Evolutionary conservation across 2,888 invertebrate genomes (phyloP).

Genomic region (Acanthosepion lycidas): DNA sequence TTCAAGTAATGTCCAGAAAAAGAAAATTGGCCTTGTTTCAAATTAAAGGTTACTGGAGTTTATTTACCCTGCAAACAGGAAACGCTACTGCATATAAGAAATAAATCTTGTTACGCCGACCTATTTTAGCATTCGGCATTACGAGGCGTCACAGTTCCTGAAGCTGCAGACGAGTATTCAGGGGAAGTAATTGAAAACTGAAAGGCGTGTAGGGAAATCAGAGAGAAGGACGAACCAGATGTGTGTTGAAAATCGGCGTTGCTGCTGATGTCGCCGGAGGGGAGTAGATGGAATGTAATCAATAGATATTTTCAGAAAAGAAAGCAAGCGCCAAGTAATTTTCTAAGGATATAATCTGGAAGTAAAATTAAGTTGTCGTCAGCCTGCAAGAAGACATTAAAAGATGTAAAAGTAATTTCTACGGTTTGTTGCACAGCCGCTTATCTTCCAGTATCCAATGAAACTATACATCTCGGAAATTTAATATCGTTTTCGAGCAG

Average conservation of each 20-base stretch:
- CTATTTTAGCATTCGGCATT: not conserved
- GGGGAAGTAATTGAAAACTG: slow-evolving; percentile 3
- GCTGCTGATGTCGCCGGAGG: not conserved
- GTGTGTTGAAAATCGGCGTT: not conserved
- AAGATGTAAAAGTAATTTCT: not conserved
- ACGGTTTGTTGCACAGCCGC: not conserved
- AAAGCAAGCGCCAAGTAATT: slow-evolving; percentile 33
- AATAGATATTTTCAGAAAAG: slow-evolving; percentile 7
- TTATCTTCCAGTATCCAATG: not conserved
- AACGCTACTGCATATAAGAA: not conserved
- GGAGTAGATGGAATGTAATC: not conserved
- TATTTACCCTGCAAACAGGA: not conserved
- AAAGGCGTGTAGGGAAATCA: not conserved
- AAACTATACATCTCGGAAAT: not conserved
- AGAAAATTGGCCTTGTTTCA: not conserved
- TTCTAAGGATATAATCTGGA: not conserved
- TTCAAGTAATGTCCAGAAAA: not conserved
- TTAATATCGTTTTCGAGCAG: not conserved
- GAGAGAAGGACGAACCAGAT: not conserved
- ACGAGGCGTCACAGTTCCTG: not conserved
- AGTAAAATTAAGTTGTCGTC: slow-evolving; percentile 4
- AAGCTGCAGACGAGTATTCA: not conserved
- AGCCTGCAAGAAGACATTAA: not conserved
- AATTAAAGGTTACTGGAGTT: slow-evolving; percentile 33
- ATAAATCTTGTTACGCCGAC: not conserved